Evolutionary conservation across 1,140 invertebrate genomes (phyloP).

Genomic region (Trypoxylus dichotomus): DNA sequence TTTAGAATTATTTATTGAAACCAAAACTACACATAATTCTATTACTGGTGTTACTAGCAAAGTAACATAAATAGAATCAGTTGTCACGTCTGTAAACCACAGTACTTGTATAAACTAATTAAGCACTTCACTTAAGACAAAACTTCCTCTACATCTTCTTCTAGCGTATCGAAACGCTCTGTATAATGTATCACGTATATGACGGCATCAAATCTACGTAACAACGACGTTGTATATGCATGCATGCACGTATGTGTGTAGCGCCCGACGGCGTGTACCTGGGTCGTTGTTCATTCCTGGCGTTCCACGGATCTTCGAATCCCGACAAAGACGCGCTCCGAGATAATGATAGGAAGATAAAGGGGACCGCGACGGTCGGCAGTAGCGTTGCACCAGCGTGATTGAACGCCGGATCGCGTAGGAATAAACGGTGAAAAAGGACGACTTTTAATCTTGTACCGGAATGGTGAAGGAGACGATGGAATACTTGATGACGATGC

Average conservation of each 20-base stretch:
- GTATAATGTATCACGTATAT: not conserved
- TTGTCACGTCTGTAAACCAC: no score
- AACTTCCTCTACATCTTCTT: no score
- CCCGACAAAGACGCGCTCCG: not conserved
- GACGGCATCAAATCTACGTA: not conserved
- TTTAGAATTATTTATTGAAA: no score
- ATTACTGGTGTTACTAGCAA: no score
- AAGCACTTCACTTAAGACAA: no score
- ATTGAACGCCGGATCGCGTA: conserved; percentile 10
- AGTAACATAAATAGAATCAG: no score
- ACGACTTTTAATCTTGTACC: not conserved
- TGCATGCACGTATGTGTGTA: not conserved
- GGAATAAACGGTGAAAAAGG: not conserved
- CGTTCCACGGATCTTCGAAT: conserved; percentile 7
- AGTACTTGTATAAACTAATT: no score
- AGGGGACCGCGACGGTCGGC: not conserved
- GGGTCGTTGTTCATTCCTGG: conserved; percentile 12
- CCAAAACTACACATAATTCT: no score
- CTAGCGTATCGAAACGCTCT: not conserved
- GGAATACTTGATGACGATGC: not conserved
- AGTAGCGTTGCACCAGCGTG: not conserved
- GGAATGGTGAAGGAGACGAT: not conserved
- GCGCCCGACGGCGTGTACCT: not conserved
- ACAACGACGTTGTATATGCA: not conserved
- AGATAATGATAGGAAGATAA: not conserved